Evolutionary conservation across 2,888 invertebrate genomes (phyloP), one percentile per base, ranked within the genome.

Genomic region (Malthinus seriepunctatus): DNA sequence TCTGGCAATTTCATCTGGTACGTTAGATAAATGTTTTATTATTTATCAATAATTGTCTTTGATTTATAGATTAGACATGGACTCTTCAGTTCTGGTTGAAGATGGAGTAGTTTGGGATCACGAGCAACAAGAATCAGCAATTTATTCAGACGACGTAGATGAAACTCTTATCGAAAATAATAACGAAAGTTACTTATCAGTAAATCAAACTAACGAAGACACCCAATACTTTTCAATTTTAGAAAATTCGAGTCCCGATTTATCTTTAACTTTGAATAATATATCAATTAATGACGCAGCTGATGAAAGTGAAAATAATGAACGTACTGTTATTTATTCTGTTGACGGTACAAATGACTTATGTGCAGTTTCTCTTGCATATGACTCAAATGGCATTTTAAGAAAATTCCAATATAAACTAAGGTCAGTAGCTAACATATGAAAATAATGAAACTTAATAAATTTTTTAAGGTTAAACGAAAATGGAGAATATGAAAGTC

Each of bases 381-480:
- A 73, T 51, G 78, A 79, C 70, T 75, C 75, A 32, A 71, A 75
- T 14, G 79, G 79, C 9, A 77, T 76, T 65, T 53, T 77, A 8
- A 76, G 76, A 49, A 78, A 75, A 66, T 77, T 75, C 62, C 77
- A 78, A 55, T 78, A 77, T 65, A 73, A 76, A 67, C 73, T 78
- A 52, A 70, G 75, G 78, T 78, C 39, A 42, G 60, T 47, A 23
- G 1, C 32, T 9, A 33, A 23, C 23, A 3, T 2, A 5, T 23
- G 23, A 23, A 23, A 23, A 23, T 23, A 23, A 23, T 23, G 2
- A n/a, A 48, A 23, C 2, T 23, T 34, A 39, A 31, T 35, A 8
- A 9, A n/a, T 66, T 49, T 60, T 23, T 23, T 2, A 2, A 78
- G 79, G 52, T 70, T 74, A 69, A 77, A 73, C 56, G 73, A 70